A percentile compares a stretch with the other conserved stretches of the same genome.
phyloP scores from a whole-genome alignment of 2,113 vertebrate species.

The Pelvicachromis taeniatus region DNA sequence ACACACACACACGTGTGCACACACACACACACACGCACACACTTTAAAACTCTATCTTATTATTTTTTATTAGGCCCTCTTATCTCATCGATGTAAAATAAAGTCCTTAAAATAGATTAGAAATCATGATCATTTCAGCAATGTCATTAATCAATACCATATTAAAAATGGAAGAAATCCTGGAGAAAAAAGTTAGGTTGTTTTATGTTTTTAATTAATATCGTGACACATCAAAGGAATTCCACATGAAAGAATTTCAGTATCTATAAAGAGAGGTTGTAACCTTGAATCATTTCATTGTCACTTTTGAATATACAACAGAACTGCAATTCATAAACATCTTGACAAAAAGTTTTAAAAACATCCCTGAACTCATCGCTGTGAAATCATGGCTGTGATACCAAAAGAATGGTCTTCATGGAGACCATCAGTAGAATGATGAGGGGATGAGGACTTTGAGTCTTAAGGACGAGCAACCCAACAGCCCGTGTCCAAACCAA shows the following conservation, averaged over 20 bases:
- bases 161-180: neutral
- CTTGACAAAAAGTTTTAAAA: neutral
- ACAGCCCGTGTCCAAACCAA: neutral
- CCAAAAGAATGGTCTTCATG: neutral
- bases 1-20: neutral
- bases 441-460: neutral
- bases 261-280: neutral
- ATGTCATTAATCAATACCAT: neutral
- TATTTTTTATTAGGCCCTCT: neutral
- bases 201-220: neutral
- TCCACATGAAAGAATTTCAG: neutral
- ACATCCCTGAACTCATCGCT: neutral
- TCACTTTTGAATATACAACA: neutral
- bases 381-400: neutral
- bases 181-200: neutral
- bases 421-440: neutral
- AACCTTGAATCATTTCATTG: neutral
- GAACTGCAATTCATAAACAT: neutral
- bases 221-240: neutral
- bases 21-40: neutral
- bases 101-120: conserved; percentile 3
- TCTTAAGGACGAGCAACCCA: neutral
- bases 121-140: neutral
- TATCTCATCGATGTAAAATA: conserved; percentile 12
- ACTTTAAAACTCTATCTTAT: neutral